These are phyloP conservation scores for Microctonus aethiopoides DNA, from an alignment of 2,888 invertebrate species.

Conservation along the genomic window DNA sequence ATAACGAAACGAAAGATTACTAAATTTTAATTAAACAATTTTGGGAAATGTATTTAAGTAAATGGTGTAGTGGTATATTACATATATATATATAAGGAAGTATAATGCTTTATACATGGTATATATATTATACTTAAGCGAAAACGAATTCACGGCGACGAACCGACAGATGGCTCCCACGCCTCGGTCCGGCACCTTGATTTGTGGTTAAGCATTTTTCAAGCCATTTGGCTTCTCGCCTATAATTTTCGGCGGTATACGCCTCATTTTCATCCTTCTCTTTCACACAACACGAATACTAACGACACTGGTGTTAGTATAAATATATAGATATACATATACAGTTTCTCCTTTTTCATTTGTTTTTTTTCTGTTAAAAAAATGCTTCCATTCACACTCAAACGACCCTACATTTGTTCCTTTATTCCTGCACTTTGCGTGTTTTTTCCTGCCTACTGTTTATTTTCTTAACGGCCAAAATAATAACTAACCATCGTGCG, in stretches of 20 bases:
- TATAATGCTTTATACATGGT: background rate
- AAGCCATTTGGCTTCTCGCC: constrained; percentile 61
- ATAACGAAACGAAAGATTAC: background rate
- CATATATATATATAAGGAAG: background rate
- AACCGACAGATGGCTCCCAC: constrained; percentile 54
- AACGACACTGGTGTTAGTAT: background rate
- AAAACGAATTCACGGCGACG: constrained; percentile 25
- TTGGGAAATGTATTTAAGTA: constrained; percentile 12
- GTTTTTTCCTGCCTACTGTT: constrained; percentile 36
- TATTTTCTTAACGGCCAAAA: constrained; percentile 63
- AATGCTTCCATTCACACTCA: background rate
- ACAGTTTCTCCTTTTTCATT: constrained; percentile 17
- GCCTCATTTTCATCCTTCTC: background rate
- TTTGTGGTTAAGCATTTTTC: constrained; percentile 65
- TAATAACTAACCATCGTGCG: constrained; percentile 50
- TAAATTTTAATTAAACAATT: constrained; percentile 25
- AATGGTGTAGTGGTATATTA: background rate
- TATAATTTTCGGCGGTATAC: constrained; percentile 51
- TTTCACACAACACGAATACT: background rate
- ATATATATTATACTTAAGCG: background rate
- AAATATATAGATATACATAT: background rate
- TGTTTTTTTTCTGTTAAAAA: background rate
- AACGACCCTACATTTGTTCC: constrained; percentile 14
- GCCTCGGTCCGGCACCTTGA: constrained; percentile 56
- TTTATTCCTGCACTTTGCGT: constrained; percentile 8